Conservation (phyloP, 2,113 vertebrate species). For the Orientallactaga bullata region DNA sequence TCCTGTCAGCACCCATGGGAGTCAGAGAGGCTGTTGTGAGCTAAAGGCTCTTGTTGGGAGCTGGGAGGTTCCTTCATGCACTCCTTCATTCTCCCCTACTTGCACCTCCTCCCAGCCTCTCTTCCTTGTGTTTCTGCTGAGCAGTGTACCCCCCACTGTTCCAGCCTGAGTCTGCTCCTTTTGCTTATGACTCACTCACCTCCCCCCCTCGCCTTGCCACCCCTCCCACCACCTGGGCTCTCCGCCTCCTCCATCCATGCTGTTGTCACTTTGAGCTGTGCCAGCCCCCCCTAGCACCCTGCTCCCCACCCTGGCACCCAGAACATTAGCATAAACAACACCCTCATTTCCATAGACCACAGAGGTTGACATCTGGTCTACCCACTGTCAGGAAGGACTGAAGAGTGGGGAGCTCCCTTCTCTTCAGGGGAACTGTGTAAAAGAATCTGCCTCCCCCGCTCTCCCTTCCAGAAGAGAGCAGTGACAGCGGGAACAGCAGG, state of each 20-base stretch:
- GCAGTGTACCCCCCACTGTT: neutral
- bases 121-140: neutral
- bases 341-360: conserved; percentile 66
- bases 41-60: neutral
- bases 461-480: neutral
- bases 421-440: neutral
- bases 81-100: too few species aligned
- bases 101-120: accelerated
- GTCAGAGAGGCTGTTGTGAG: neutral
- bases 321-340: conserved; percentile 46
- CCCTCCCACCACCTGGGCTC: neutral
- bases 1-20: accelerated
- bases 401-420: neutral
- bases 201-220: accelerated
- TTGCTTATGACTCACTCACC: neutral
- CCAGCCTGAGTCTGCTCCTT: neutral
- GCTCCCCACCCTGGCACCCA: neutral
- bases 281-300: neutral
- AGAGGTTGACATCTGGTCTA: conserved; percentile 57
- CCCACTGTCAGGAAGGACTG: neutral
- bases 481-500: conserved; percentile 29
- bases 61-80: accelerated
- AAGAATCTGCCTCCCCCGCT: neutral
- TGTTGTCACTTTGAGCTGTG: neutral
- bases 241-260: neutral